Base-by-base conservation (phyloP, 2,888 invertebrate genomes). In the Tribolium freemani region DNA sequence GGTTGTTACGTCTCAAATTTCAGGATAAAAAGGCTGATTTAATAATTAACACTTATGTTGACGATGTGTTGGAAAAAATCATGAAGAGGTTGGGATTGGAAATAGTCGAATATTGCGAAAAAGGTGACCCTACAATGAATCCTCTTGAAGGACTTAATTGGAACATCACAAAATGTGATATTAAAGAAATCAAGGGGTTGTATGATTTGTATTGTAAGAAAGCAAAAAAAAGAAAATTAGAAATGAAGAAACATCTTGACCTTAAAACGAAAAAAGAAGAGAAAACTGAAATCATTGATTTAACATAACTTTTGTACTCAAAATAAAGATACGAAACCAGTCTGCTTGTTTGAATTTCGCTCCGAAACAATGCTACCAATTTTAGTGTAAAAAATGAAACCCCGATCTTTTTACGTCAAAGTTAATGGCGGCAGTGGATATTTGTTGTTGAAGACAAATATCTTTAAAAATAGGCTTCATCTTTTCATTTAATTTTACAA, bases 1-100 rank as follows among this genome's bases (percentile, higher is more conserved):
- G 26, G 5, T 1, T 26, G 3, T 26, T 26, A 26, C 26, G 91
- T 10, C 20, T 61, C 50, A 26, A 8, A 57, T 26, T 26, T 26
- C 83, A 96, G 95, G 96, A 98, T 83, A 94, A 94, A 83, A 95
- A 96, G 87, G 95, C 97, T 20, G 94, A 97, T 86, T 86, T 98
- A 71, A 89, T 94, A 56, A 96, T 98, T 76, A 93, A 96, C 82
- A 91, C 93, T 10, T 97, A 96, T 86, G 95, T 97, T 0, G 98
- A 98, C 85, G 91, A 92, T 68, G 91, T 98, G 56, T 88, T 97
- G 80, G 88, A 88, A 70, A 91, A 90, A 82, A 88, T 97, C 0
- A 93, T 94, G 89, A 90, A 93, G 81, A 89, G 91, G 71, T 87
- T 98, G 44, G 90, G 90, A 8, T 82, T 96, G 16, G 91, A 92